Conservation (phyloP, 2,113 vertebrate genomes). For the Clarias magur region DNA sequence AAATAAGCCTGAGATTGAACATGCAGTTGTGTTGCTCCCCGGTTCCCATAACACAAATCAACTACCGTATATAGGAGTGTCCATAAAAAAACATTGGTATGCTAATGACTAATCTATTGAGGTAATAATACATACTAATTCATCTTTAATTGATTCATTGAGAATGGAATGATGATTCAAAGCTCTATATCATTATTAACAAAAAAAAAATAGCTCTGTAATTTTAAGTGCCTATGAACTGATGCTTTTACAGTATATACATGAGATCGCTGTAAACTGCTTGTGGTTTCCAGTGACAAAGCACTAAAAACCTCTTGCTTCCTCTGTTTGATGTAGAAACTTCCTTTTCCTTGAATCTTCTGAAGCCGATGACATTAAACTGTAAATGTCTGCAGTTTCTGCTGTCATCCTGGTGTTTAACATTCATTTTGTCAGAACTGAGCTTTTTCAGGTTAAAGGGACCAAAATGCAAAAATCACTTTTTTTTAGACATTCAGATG, state of each 20-base stretch:
- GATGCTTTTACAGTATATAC: too few species aligned
- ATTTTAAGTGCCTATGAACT: background rate
- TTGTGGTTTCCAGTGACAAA: background rate
- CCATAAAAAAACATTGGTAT: background rate
- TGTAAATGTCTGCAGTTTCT: background rate
- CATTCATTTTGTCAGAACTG: background rate
- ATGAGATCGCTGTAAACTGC: background rate
- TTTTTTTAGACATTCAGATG: too few species aligned
- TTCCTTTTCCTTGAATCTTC: background rate
- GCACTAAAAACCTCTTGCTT: background rate
- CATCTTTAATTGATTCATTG: too few species aligned
- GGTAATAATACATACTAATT: background rate
- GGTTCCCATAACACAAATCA: background rate
- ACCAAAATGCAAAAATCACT: too few species aligned
- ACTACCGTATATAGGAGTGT: background rate
- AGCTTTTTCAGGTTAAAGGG: background rate
- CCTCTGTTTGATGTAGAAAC: background rate
- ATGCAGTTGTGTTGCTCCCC: background rate
- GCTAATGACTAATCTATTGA: background rate
- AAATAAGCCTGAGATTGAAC: background rate
- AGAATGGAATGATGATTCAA: background rate
- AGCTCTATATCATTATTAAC: background rate
- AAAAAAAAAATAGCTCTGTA: background rate
- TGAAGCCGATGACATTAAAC: background rate
- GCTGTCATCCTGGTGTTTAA: background rate